A percentile compares a stretch with the other conserved stretches of the same genome.
These are phyloP conservation scores for Platycnemis pennipes DNA, from an alignment of 2,888 invertebrate genomes.

Conservation along the genomic window DNA sequence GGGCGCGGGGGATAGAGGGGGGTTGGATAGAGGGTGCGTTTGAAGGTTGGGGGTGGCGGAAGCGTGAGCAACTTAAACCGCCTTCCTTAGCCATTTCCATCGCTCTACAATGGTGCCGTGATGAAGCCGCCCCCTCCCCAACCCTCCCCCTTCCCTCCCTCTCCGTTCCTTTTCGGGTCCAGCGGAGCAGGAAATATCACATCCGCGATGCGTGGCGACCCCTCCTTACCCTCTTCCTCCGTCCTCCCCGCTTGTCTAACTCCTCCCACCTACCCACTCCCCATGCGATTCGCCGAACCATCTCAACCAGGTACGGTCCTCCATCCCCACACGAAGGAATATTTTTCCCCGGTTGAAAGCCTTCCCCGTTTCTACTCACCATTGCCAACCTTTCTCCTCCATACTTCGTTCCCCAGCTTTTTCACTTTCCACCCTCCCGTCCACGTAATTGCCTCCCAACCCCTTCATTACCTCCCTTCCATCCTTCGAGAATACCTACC, in stretches of 20 bases:
- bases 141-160: no score
- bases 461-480: neutral
- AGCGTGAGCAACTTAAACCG: conserved; percentile 52
- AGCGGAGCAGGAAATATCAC: conserved; percentile 65
- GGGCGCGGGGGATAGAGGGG: neutral
- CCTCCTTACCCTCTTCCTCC: neutral
- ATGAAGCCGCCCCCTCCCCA: conserved; percentile 55
- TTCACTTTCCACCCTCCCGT: neutral
- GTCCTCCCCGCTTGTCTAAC: neutral
- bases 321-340: neutral
- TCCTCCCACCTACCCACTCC: neutral
- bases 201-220: conserved; percentile 25
- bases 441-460: neutral
- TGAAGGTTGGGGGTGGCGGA: neutral
- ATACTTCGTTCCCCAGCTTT: neutral
- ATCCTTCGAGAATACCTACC: neutral
- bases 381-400: neutral
- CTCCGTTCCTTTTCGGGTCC: conserved; percentile 56
- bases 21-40: neutral
- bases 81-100: conserved; percentile 55
- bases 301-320: no score
- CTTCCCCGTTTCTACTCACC: neutral
- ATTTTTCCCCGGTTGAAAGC: neutral
- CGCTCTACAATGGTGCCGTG: conserved; percentile 52
- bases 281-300: neutral